Base-by-base conservation (phyloP, 2,888 invertebrate genomes). In the Drosophila paramelanica region DNA sequence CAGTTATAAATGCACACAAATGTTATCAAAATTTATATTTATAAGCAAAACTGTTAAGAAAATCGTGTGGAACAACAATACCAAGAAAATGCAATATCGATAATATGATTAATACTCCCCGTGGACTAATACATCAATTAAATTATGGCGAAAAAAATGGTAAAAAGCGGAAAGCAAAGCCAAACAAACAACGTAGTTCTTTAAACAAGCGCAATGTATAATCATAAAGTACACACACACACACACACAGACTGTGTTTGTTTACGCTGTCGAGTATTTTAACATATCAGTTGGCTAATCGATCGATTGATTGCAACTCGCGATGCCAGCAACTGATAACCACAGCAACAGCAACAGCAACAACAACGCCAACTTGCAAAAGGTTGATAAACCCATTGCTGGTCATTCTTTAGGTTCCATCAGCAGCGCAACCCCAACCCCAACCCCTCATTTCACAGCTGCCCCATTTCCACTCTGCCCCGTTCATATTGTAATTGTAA, bases 371-470 rank as follows among this genome's bases (percentile, higher is more conserved):
- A 47, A 62, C 39, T 39, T 25, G 42, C 20, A 14, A 70, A 68
- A 80, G 87, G 85, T 85, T 87, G 85, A 84, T 85, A 87, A 85
- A 85, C 87, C 67, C 80, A 74, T 76, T 72, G 67, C 58, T 53
- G 66, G 46, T 49, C 67, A 58, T 58, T 66, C 49, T 49, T 61
- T 51, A 33, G 45, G 17, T 33, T 20, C n/a, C 33, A n/a, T 5
- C 20, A n/a, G 5, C 13, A 23, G 2, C 23, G 23, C 23, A 23
- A 23, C 41, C 31, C 7, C 33, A 27, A 3, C 25, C 5, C 17
- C 5, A 33, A 38, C 5, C 36, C 5, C 36, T 3, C 17, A 8
- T 13, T 23, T 5, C 1, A 17, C 17, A 17, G 1, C n/a, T 50
- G 11, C 10, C 17, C 43, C 43, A 7, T 27, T 14, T n/a, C 11